Base-by-base conservation (phyloP, 1,140 invertebrate species). In the Brachionus asplanchnoidis region DNA sequence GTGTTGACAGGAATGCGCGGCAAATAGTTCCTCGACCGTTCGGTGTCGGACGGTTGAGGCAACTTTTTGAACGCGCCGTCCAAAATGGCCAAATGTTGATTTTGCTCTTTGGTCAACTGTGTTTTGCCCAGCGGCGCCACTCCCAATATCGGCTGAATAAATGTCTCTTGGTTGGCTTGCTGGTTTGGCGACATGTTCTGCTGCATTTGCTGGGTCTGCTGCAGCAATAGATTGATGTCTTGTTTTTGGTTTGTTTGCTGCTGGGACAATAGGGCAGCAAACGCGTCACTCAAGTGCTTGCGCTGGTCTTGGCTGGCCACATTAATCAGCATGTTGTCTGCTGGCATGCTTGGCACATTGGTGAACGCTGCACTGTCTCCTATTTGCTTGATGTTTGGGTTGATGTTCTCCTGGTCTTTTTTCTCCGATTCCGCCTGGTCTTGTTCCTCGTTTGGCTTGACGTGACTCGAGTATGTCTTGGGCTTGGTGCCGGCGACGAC, bases 131-230 rank as follows among this genome's bases (percentile, higher is more conserved):
- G 60, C 23, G 79, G 79, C 36, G 79, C 79, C 20, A 82, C 79
- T 11, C 79, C 79, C 14, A 82, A 46, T 17, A 82, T 82, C 17
- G 79, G 79, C 36, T 82, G 79, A 40, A 82, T 82, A 82, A 82
- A 82, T 28, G 79, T 82, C 36, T 82, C 79, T 14, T 82, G 79
- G 36, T 82, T 82, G 42, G 50, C 17, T 60, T 82, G 79, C 20
- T 82, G 36, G 23, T 65, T 28, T 44, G 53, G 65, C 12, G 79
- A 68, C 42, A 82, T 65, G 9, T 40, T 65, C 17, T 82, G 53
- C 60, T 60, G 50, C 36, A 40, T 7, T 46, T 65, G 79, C 60
- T 60, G 79, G 5, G 32, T 26, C 14, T 82, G 50, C n/a, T 82
- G 79, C 17, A 50, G 73, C 23, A 50, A 14, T 2, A 50, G 17